Base-by-base conservation (phyloP, 2,113 vertebrate species). In the Aspidoscelis tigris region DNA sequence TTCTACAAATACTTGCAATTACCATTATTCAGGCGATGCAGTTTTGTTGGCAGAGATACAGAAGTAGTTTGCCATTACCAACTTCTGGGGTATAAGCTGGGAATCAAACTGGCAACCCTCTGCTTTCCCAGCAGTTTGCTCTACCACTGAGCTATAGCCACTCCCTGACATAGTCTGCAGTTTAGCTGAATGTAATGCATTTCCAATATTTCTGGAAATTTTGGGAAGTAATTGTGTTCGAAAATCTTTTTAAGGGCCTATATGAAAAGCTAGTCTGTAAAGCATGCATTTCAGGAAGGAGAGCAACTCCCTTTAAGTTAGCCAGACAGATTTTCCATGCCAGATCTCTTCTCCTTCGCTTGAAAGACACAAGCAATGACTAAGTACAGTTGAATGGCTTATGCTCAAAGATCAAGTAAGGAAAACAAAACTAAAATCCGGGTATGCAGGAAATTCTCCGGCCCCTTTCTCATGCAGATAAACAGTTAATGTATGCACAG, bases 401-500 rank as follows among this genome's bases (percentile, higher is more conserved):
- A 21, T 3, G 65, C 24, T 83, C 81, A 43, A 9, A 44, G 78
- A 78, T 80, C 22, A 74, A 18, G 76, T 33, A 73, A 0, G 53
- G 16, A 1, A 21, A 58, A 80, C 78, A 77, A n/a, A 86, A 21
- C 78, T 69, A 82, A 11, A 7, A 4, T 77, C 69, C 22, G 21
- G 39, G 1, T 44, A 33, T 9, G 22, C 24, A 78, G 43, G 82
- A 88, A 79, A 89, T 68, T 78, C 55, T 87, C 47, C 65, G 78
- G 65, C 53, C 1, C 78, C 74, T 53, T 76, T 16, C 14, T 61
- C 58, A 61, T 7, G 53, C 74, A 82, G 71, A 69, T 70, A 77
- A 89, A 84, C 69, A 26, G 70, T 88, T 88, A 43, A 55, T 12
- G 76, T 85, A 55, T 2, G 66, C 12, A 33, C 33, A 82, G 43